Conservation (phyloP, 30 jellyfish, hydroid and myxozoan genomes). For the Nemopilema nomurai region DNA sequence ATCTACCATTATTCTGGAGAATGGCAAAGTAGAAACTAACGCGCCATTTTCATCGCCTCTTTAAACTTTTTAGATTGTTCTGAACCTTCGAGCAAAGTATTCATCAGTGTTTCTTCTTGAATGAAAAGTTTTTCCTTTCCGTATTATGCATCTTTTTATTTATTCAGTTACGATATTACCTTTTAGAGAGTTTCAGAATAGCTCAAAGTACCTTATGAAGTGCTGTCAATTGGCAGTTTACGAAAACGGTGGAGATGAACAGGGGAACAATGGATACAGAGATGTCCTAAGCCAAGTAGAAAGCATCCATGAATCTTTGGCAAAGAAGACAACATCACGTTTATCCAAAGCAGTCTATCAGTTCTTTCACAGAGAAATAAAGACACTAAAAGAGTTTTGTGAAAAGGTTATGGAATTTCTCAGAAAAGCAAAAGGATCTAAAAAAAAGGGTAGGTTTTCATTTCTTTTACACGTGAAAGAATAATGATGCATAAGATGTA, state of each 20-base stretch:
- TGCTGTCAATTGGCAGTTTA: background rate
- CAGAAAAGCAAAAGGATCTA: background rate
- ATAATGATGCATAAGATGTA: too few species aligned
- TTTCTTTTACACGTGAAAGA: too few species aligned
- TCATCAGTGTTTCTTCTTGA: too few species aligned
- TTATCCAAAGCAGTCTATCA: constrained; percentile 38
- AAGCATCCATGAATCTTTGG: constrained; percentile 24
- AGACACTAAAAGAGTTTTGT: constrained; percentile 3
- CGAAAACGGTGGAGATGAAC: background rate
- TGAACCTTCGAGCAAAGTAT: too few species aligned
- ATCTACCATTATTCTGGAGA: too few species aligned
- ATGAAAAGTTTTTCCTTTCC: too few species aligned
- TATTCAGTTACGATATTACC: background rate
- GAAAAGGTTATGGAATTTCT: background rate
- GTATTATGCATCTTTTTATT: background rate
- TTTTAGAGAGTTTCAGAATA: background rate
- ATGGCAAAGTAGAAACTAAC: too few species aligned
- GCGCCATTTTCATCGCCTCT: too few species aligned
- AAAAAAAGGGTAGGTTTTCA: background rate
- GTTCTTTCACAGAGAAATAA: constrained; percentile 55
- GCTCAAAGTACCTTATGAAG: background rate
- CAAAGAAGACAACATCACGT: constrained; percentile 30
- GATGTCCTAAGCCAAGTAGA: background rate
- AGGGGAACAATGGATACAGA: background rate
- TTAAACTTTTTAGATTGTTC: too few species aligned